Evolutionary conservation across 92 coral and sea anemone genomes (phyloP), one percentile per base, ranked within the genome.

Genomic region (Porites divaricata): DNA sequence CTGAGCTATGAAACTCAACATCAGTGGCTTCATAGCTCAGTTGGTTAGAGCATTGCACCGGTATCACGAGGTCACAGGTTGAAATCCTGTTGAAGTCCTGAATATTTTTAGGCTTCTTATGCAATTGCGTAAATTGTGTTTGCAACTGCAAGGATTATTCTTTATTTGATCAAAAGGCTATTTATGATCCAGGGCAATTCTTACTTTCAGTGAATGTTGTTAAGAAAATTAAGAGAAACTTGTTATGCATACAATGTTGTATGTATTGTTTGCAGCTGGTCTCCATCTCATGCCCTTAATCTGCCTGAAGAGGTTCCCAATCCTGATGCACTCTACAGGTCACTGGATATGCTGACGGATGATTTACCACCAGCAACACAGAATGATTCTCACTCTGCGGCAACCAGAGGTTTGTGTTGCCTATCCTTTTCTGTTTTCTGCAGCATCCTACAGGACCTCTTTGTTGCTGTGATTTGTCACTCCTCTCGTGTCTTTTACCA

Each of bases 251-350:
- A 35, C 45, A 35, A 35, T 35, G 5, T 35, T 12, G 76, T 67
- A 2, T 61, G 51, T 68, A 61, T 72, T 69, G n/a, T 22, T 52
- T 86, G 56, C 67, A 89, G 91, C 64, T 92, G 95, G 95, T 81
- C 92, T 48, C 98, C 95, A 72, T 69, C 98, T 48, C 93, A 94
- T 74, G 90, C 93, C 21, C 77, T 94, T 23, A 77, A 77, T 71
- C 81, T 94, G 67, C 24, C 95, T 57, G 98, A 94, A 23, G 98
- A 94, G 26, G 88, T 92, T 73, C 95, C 98, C 65, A 94, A 92
- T 76, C 95, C 98, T 20, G 98, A 94, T 63, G 94, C 89, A 22
- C 67, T 94, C 59, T 94, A 94, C 84, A 75, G 85, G 12, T 79
- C 96, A 58, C 88, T 94, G 76, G 98, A 92, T 61, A 94, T 94